Percentiles rank a stretch among this genome's conserved stretches.
phyloP scores from a whole-genome alignment of 1,140 invertebrate genomes.

The Homalodisca vitripennis region DNA sequence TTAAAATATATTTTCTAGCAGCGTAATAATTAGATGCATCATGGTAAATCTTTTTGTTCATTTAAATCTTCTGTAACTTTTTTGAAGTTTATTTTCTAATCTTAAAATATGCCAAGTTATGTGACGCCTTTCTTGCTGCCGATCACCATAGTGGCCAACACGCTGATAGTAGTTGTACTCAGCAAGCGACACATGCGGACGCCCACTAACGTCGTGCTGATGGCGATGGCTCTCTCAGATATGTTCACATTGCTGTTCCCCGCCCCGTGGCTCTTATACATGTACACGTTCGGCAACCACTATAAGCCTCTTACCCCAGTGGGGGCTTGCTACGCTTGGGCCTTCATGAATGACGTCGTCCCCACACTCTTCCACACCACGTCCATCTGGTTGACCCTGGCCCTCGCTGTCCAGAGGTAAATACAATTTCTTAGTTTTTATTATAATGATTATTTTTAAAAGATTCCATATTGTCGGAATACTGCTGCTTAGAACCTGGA shows the following conservation, averaged over 20 bases:
- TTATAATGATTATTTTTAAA: not conserved
- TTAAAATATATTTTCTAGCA: too few species aligned
- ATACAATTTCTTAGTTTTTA: not conserved
- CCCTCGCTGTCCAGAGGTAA: constrained; percentile 76
- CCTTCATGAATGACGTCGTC: constrained; percentile 77
- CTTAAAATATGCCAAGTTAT: too few species aligned
- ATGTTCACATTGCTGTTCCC: constrained; percentile 89
- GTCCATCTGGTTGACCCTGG: constrained; percentile 87
- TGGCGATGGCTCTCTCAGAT: constrained; percentile 89
- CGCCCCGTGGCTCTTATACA: constrained; percentile 83
- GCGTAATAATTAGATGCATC: too few species aligned
- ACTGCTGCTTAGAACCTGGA: too few species aligned
- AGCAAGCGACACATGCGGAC: constrained; percentile 67
- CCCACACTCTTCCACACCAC: constrained; percentile 90
- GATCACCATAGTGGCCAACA: constrained; percentile 88
- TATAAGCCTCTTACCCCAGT: constrained; percentile 71
- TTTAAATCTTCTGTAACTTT: too few species aligned
- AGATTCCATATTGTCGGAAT: too few species aligned
- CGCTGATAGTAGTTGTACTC: constrained; percentile 79
- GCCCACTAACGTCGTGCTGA: constrained; percentile 66
- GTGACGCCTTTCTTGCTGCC: constrained; percentile 81
- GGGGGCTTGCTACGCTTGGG: constrained; percentile 74
- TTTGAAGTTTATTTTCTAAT: too few species aligned
- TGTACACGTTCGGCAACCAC: constrained; percentile 87
- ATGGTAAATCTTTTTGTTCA: too few species aligned